phyloP scores from a whole-genome alignment of 2,888 invertebrate species.

The Ophion slaviceki region DNA sequence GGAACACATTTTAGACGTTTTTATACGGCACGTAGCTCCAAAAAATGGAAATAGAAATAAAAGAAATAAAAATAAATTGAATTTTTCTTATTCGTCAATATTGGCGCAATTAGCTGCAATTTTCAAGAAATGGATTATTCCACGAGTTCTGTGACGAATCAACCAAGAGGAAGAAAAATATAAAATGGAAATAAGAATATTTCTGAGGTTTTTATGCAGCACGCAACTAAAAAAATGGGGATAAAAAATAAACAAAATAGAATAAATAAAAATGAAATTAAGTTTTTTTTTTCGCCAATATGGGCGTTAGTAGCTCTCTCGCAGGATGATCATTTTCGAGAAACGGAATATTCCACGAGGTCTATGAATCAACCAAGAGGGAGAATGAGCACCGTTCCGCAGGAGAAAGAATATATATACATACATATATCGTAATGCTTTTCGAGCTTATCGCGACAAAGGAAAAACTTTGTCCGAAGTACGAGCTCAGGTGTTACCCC shows the following conservation, averaged over 20 bases:
- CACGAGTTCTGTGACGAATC: too few species aligned
- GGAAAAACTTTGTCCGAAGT: slow-evolving; percentile 37
- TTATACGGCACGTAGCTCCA: too few species aligned
- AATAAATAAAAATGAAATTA: not conserved
- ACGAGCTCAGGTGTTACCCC: slow-evolving; percentile 44
- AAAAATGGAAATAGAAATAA: too few species aligned
- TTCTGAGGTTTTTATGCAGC: not conserved
- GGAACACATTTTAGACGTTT: too few species aligned
- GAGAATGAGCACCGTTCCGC: not conserved
- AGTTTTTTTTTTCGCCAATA: not conserved
- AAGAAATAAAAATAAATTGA: too few species aligned
- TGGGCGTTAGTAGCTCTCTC: not conserved
- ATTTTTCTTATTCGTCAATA: not conserved
- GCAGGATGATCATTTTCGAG: not conserved
- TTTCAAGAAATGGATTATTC: too few species aligned
- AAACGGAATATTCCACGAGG: not conserved
- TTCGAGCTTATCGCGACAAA: slow-evolving; percentile 19
- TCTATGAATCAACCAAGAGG: not conserved
- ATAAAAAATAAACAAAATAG: not conserved
- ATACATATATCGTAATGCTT: not conserved
- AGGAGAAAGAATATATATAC: not conserved
- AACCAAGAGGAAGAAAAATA: not conserved
- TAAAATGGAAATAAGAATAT: too few species aligned
- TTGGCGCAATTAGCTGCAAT: not conserved
- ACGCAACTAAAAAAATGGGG: too few species aligned